Conservation (phyloP, 1,140 invertebrate genomes). For the Scaptomyza montana region DNA sequence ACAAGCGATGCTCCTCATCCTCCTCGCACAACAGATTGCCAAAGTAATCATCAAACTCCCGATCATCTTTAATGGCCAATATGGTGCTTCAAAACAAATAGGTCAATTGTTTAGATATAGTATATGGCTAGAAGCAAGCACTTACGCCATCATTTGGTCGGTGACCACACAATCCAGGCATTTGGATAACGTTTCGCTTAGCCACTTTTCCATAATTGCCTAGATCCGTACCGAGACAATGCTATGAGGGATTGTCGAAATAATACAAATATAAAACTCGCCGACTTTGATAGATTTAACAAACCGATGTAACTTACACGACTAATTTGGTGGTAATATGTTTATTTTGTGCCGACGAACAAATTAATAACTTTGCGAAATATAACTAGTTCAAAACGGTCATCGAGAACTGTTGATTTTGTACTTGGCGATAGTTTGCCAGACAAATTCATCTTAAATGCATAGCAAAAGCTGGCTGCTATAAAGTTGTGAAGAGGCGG, state of each 20-base stretch:
- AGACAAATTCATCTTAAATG: too few species aligned
- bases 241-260: too few species aligned
- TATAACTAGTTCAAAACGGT: background rate
- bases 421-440: background rate
- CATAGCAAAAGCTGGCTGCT: too few species aligned
- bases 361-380: conserved; percentile 17
- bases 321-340: too few species aligned
- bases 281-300: too few species aligned
- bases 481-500: too few species aligned
- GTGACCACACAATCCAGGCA: conserved; percentile 87
- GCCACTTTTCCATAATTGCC: conserved; percentile 73
- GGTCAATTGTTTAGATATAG: too few species aligned
- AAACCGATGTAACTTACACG: too few species aligned
- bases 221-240: too few species aligned
- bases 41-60: conserved; percentile 89
- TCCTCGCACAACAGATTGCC: conserved; percentile 87
- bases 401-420: conserved; percentile 7
- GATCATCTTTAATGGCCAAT: conserved; percentile 86
- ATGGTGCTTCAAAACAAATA: conserved; percentile 87
- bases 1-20: conserved; percentile 87
- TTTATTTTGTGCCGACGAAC: too few species aligned
- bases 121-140: too few species aligned
- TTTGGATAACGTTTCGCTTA: conserved; percentile 69
- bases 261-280: too few species aligned
- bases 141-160: conserved; percentile 87